A percentile compares a stretch with the other conserved stretches of the same genome.
Conservation (phyloP, 2,797 vertebrate genomes). For the Melanotaenia trifasciata region DNA sequence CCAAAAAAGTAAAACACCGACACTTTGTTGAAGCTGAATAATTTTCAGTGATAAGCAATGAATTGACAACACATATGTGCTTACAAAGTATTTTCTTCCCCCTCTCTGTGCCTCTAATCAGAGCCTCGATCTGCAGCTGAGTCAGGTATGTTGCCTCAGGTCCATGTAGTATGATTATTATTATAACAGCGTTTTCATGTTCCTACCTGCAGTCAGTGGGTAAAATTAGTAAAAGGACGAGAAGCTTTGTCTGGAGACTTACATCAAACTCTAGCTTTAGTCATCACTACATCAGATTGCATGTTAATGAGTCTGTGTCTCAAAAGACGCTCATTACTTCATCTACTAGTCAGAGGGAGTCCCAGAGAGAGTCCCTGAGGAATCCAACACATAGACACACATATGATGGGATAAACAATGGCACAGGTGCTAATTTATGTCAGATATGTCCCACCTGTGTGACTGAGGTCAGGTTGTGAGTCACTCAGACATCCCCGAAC, state of each 20-base stretch:
- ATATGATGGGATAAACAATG: constrained; percentile 15
- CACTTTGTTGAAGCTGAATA: not conserved
- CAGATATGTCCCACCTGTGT: constrained; percentile 34
- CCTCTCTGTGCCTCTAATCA: constrained; percentile 68
- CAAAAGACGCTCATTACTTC: constrained; percentile 23
- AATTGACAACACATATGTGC: not conserved
- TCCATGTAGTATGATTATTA: constrained; percentile 12
- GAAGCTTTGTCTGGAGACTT: constrained; percentile 29
- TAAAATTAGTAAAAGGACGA: constrained; percentile 27
- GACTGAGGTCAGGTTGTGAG: constrained; percentile 63
- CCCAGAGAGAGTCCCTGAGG: constrained; percentile 21
- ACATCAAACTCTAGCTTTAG: constrained; percentile 12
- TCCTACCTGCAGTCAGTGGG: not conserved
- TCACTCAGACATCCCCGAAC: constrained; percentile 60
- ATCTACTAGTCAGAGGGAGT: constrained; percentile 32
- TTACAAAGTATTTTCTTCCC: constrained; percentile 21
- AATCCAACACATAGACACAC: constrained; percentile 12
- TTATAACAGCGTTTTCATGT: constrained; percentile 24
- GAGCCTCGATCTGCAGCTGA: constrained; percentile 96
- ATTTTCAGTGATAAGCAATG: not conserved
- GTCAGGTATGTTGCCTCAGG: constrained; percentile 83
- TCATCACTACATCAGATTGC: constrained; percentile 29
- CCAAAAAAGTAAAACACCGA: constrained; percentile 91
- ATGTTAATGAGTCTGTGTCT: constrained; percentile 15
- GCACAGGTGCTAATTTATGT: constrained; percentile 20